These are phyloP conservation scores for Drosophila subquinaria DNA, from an alignment of 2,888 invertebrate genomes.

Conservation along the genomic window DNA sequence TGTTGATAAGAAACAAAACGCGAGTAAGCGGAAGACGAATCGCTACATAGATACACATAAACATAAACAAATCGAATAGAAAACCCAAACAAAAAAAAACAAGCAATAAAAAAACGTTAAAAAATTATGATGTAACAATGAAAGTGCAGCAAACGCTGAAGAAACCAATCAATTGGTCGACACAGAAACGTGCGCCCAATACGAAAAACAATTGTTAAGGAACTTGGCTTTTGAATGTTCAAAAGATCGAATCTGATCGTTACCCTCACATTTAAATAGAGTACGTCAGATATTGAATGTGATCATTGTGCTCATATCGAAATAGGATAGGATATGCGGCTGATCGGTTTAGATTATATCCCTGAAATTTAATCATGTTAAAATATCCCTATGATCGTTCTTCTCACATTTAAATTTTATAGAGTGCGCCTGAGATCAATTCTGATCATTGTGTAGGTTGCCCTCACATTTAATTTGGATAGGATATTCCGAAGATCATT, in stretches of 20 bases:
- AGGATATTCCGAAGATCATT: too few relatives aligned
- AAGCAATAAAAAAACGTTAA: constrained; percentile 40
- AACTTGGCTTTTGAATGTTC: neutral
- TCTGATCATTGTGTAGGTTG: neutral
- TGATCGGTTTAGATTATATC: too few relatives aligned
- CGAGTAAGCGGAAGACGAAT: constrained; percentile 67
- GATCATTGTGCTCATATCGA: neutral
- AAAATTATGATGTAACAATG: constrained; percentile 71
- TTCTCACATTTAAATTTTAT: neutral
- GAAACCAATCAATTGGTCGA: constrained; percentile 47
- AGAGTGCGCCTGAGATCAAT: neutral
- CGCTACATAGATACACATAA: constrained; percentile 28
- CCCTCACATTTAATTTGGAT: too few relatives aligned
- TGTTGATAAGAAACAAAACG: constrained; percentile 56
- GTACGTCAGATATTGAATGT: neutral
- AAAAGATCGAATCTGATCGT: neutral
- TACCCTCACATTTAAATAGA: neutral
- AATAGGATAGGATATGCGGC: too few relatives aligned
- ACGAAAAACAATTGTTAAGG: constrained; percentile 6
- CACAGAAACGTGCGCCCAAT: constrained; percentile 37
- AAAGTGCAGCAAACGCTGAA: constrained; percentile 64
- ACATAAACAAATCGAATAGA: constrained; percentile 36
- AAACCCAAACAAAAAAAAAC: constrained; percentile 16
- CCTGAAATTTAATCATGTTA: too few relatives aligned
- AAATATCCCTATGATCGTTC: neutral